phyloP scores from a whole-genome alignment of 2,888 invertebrate species.

The Apeira syringaria region DNA sequence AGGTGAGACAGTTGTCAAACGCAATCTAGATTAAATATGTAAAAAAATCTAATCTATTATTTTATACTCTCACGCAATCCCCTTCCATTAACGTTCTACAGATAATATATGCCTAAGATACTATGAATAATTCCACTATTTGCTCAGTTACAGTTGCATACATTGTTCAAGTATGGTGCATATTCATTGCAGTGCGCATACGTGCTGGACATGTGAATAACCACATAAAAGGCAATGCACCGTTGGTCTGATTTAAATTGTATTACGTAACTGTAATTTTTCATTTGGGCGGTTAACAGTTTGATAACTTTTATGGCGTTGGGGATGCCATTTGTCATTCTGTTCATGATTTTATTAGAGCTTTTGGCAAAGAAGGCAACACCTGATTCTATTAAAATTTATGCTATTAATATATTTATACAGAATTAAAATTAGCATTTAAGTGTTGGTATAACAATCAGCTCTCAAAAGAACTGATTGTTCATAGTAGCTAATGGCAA shows the following conservation, averaged over 20 bases:
- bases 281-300: constrained; percentile 23
- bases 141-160: constrained; percentile 53
- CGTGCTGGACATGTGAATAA: constrained; percentile 50
- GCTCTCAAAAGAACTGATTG: too few species aligned
- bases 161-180: constrained; percentile 37
- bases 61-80: constrained; percentile 13
- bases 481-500: too few species aligned
- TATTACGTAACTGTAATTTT: constrained; percentile 50
- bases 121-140: constrained; percentile 61
- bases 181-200: constrained; percentile 46
- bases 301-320: constrained; percentile 21
- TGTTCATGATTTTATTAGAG: not conserved
- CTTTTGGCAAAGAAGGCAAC: too few species aligned
- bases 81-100: constrained; percentile 20
- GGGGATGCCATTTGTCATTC: constrained; percentile 4
- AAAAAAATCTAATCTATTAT: constrained; percentile 13
- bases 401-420: too few species aligned
- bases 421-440: too few species aligned
- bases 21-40: not conserved
- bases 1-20: too few species aligned
- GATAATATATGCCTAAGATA: not conserved
- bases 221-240: constrained; percentile 36
- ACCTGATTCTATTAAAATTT: too few species aligned
- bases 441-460: too few species aligned
- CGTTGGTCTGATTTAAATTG: constrained; percentile 27